A percentile compares a stretch with the other conserved stretches of the same genome.
Evolutionary conservation across 2,888 invertebrate genomes (phyloP).

Genomic region (Cataglyphis cursor): DNA sequence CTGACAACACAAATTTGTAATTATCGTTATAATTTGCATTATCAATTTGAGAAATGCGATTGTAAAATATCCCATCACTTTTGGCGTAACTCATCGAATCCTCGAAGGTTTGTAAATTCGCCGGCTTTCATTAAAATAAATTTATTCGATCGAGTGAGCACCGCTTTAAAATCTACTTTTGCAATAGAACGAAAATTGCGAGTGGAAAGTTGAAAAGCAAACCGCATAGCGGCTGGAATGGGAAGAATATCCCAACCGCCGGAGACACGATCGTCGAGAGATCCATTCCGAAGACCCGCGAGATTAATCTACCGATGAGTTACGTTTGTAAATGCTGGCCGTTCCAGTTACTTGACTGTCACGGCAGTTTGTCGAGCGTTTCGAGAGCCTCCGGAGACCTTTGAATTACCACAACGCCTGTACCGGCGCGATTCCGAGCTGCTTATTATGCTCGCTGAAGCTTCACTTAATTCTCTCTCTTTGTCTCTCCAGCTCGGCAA

Average conservation of each 20-base stretch:
- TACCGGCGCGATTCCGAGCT: conserved; percentile 53
- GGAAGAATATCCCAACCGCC: conserved; percentile 44
- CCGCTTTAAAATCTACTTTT: conserved; percentile 32
- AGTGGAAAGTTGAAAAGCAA: conserved; percentile 43
- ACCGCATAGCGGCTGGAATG: not conserved
- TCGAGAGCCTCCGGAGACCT: conserved; percentile 67
- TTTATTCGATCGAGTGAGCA: conserved; percentile 42
- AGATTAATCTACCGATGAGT: conserved; percentile 67
- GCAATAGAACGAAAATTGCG: conserved; percentile 39
- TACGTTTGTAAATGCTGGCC: conserved; percentile 80
- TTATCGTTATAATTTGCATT: conserved; percentile 44
- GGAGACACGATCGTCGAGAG: conserved; percentile 52
- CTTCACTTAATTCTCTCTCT: conserved; percentile 56
- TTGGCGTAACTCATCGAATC: conserved; percentile 56
- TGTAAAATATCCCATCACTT: conserved; percentile 28
- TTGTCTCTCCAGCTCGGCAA: conserved; percentile 13
- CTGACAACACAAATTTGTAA: conserved; percentile 22
- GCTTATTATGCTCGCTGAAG: conserved; percentile 61
- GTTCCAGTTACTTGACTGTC: conserved; percentile 83
- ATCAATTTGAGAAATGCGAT: conserved; percentile 28
- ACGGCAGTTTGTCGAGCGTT: conserved; percentile 77
- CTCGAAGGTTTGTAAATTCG: conserved; percentile 42
- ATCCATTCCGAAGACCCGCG: conserved; percentile 54
- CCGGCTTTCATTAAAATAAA: conserved; percentile 51
- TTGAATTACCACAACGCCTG: conserved; percentile 59